Evolutionary conservation across 2,113 vertebrate genomes (phyloP), one percentile per base, ranked within the genome.

Genomic region (Bucco capensis): DNA sequence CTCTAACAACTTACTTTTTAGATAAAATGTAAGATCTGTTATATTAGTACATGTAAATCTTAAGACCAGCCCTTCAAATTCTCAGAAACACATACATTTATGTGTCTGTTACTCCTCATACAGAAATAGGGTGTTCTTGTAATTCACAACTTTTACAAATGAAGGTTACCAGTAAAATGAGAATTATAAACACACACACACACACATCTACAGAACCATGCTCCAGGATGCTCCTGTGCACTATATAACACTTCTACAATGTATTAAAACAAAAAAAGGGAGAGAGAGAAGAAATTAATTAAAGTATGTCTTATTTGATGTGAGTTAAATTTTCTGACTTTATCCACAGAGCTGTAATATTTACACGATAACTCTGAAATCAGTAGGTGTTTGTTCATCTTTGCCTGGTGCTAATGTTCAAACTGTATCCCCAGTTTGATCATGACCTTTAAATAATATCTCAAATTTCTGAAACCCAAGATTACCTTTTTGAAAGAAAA

Each of bases 251-350:
- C 14, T 70, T 83, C 37, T 28, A 37, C 5, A 53, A 15, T 71
- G 49, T 64, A 49, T 57, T 21, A 66, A 49, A 49, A 5, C 27
- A 42, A 15, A 31, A 19, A 25, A 42, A 57, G 23, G 14, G 3
- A 50, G 19, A 22, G 70, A 46, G 22, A 67, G 30, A 75, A 78
- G 11, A 4, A 8, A 61, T 47, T 44, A 37, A 38, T 4, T 2
- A 2, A 74, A 35, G 2, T 14, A 58, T 67, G 22, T 15, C 19
- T 72, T 53, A 35, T 60, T 67, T 75, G 35, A 56, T 31, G 25
- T 0, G 0, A 83, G 5, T 61, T 44, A 62, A 54, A 7, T 51
- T 8, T 50, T 67, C 57, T 1, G 9, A 22, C 13, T 64, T 16
- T 60, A 11, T 13, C 51, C 8, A 40, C 3, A 18, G 30, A 54